Conservation (phyloP, 2,113 vertebrate genomes). For the Scartelaos histophorus region DNA sequence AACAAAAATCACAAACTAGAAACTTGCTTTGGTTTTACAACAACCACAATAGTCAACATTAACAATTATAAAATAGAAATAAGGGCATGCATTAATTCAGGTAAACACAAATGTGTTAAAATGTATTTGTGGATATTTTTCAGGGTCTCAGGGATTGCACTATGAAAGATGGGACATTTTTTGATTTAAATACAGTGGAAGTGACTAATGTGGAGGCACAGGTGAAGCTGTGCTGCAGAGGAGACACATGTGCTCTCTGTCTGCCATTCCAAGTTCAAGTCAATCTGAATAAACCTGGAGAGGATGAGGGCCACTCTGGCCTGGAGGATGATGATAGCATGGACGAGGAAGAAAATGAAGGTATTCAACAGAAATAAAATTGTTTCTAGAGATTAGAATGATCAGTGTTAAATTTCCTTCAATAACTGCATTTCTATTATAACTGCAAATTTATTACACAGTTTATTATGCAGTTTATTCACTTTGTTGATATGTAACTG, state of each 20-base stretch:
- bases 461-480: too few species aligned
- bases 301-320: conserved; percentile 21
- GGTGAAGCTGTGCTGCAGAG: conserved; percentile 74
- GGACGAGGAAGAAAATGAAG: conserved; percentile 24
- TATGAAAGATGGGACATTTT: conserved; percentile 20
- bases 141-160: conserved; percentile 65
- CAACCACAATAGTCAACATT: too few species aligned
- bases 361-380: conserved; percentile 17
- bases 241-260: conserved; percentile 72
- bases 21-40: too few species aligned
- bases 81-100: too few species aligned
- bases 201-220: conserved; percentile 49
- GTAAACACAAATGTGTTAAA: too few species aligned
- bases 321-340: conserved; percentile 19
- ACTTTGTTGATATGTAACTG: too few species aligned
- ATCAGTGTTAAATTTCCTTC: neutral
- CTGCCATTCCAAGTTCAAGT: conserved; percentile 72
- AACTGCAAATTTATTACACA: too few species aligned
- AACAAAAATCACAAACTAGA: too few species aligned
- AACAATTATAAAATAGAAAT: too few species aligned
- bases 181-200: conserved; percentile 12
- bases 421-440: too few species aligned
- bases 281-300: neutral
- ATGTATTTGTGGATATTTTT: neutral
- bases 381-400: neutral